Percentiles rank a stretch among this genome's conserved stretches.
phyloP scores from a whole-genome alignment of 2,888 invertebrate genomes.

The Scaptomyza caliginosa region DNA sequence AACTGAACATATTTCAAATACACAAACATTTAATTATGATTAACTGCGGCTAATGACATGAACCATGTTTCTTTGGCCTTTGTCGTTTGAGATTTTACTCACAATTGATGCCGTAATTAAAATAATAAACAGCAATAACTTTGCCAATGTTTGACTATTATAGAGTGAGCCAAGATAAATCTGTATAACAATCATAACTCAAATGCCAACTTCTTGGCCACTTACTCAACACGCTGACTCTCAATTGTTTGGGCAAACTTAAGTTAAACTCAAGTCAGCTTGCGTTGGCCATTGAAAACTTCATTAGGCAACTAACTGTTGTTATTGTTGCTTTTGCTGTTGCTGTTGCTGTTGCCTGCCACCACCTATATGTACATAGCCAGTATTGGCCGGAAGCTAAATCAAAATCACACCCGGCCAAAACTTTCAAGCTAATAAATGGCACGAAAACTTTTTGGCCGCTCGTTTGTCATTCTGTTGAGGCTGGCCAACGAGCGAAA shows the following conservation, averaged over 20 bases:
- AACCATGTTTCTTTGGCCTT: neutral
- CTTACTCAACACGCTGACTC: slow-evolving; percentile 5
- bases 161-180: slow-evolving; percentile 45
- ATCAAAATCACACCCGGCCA: slow-evolving; percentile 68
- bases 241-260: slow-evolving; percentile 38
- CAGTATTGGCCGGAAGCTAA: slow-evolving; percentile 55
- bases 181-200: slow-evolving; percentile 47
- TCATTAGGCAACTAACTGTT: slow-evolving; percentile 40
- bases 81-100: neutral
- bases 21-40: neutral
- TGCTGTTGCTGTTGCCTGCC: slow-evolving; percentile 9
- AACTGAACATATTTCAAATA: neutral
- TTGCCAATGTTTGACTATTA: slow-evolving; percentile 29
- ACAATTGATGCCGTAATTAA: slow-evolving; percentile 42
- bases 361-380: slow-evolving; percentile 27
- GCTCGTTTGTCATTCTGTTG: slow-evolving; percentile 68
- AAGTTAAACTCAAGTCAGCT: slow-evolving; percentile 33
- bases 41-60: neutral
- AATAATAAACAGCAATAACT: slow-evolving; percentile 41
- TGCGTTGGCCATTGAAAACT: slow-evolving; percentile 36
- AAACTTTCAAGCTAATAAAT: slow-evolving; percentile 73
- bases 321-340: neutral
- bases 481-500: slow-evolving; percentile 49
- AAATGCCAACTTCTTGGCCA: slow-evolving; percentile 43
- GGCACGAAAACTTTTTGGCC: slow-evolving; percentile 64